Percentiles rank a stretch among this genome's conserved stretches.
These are phyloP conservation scores for Peromyscus eremicus DNA, from an alignment of 2,797 vertebrate species.

Conservation along the genomic window DNA sequence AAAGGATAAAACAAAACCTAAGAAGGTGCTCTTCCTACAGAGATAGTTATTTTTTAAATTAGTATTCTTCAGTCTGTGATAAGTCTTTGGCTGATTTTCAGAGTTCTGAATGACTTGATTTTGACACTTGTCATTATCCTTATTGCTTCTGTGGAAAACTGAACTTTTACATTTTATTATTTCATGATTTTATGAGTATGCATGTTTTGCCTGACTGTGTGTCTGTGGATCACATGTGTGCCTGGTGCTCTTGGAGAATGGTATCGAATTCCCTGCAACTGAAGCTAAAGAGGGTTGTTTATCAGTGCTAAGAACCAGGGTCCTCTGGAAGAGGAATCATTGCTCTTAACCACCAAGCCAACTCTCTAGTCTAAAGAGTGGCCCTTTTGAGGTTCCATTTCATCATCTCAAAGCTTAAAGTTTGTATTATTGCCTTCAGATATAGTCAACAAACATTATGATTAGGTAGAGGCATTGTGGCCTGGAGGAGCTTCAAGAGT, in stretches of 20 bases:
- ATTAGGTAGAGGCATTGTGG: neutral
- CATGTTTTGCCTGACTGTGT: neutral
- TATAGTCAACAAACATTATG: neutral
- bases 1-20: neutral
- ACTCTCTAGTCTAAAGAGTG: neutral
- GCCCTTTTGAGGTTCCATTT: neutral
- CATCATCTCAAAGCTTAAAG: neutral
- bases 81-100: neutral
- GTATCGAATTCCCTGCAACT: too few species aligned
- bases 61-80: neutral
- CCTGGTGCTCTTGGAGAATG: neutral
- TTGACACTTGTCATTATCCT: neutral
- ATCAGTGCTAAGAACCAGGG: neutral
- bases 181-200: neutral
- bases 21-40: neutral
- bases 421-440: neutral
- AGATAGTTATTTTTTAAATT: neutral
- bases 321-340: neutral
- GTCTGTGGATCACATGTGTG: neutral
- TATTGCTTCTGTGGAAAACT: neutral
- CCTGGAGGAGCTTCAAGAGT: neutral
- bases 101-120: conserved; percentile 17
- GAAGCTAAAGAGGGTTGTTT: neutral
- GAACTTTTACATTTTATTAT: neutral
- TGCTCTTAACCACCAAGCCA: neutral